A percentile compares a stretch with the other conserved stretches of the same genome.
phyloP scores from a whole-genome alignment of 2,797 vertebrate species.

The Molossus molossus region DNA sequence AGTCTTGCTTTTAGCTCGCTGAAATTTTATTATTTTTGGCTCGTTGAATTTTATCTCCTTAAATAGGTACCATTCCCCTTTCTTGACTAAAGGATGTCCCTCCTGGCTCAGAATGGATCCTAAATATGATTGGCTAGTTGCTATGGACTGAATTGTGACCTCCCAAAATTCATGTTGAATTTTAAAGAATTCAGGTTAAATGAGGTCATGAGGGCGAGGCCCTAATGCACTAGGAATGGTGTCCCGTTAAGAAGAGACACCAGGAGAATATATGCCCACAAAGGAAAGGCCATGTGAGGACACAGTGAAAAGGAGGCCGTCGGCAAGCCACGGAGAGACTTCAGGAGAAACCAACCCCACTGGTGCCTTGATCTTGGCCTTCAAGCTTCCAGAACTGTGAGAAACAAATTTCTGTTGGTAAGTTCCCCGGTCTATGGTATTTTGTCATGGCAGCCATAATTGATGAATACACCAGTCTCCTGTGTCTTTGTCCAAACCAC shows the following conservation, averaged over 20 bases:
- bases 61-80: not conserved
- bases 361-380: not conserved
- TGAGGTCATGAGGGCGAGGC: not conserved
- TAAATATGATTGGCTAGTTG: not conserved
- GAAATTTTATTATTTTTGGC: not conserved
- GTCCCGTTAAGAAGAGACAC: not conserved
- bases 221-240: not conserved
- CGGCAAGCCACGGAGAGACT: not conserved
- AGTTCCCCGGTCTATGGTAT: not conserved
- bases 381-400: too few species aligned
- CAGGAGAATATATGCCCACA: not conserved
- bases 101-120: not conserved
- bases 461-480: not conserved
- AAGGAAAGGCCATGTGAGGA: not conserved
- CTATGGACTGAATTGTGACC: not conserved
- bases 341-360: not conserved
- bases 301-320: not conserved
- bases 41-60: not conserved
- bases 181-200: not conserved
- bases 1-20: not conserved
- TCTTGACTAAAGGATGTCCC: not conserved
- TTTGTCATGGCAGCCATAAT: not conserved
- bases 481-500: not conserved
- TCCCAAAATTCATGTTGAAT: not conserved
- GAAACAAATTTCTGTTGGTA: not conserved